A percentile compares a stretch with the other conserved stretches of the same genome.
phyloP scores from a whole-genome alignment of 1,140 invertebrate genomes.

The Atta texana region DNA sequence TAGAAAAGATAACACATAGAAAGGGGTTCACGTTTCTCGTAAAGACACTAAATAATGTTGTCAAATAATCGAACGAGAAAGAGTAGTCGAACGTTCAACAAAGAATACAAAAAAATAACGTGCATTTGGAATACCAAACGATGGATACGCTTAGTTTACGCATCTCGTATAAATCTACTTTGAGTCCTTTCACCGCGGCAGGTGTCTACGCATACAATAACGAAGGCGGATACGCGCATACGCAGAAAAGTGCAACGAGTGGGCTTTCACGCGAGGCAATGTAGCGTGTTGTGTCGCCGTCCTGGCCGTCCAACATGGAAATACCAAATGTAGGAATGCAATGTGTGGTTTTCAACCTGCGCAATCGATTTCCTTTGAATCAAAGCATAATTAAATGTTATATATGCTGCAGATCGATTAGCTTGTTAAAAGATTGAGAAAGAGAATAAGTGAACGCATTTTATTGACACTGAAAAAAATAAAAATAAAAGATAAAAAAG shows the following conservation, averaged over 20 bases:
- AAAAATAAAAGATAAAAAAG: neutral
- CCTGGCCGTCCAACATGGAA: constrained; percentile 19
- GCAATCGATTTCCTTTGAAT: neutral
- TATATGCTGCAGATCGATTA: neutral
- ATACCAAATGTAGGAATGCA: constrained; percentile 38
- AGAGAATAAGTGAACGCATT: neutral
- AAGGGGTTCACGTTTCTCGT: neutral
- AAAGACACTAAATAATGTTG: neutral
- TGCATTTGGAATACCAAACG: neutral
- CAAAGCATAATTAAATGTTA: neutral
- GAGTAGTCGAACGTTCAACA: neutral
- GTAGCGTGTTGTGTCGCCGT: constrained; percentile 45
- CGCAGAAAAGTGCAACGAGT: constrained; percentile 34
- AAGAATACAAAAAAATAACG: neutral
- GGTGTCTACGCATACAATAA: constrained; percentile 69
- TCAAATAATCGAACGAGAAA: neutral
- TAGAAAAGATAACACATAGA: neutral
- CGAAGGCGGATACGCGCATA: constrained; percentile 47
- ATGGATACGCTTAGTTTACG: constrained; percentile 33
- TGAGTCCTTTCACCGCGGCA: constrained; percentile 76
- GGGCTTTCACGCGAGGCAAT: constrained; percentile 31
- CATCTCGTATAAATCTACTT: constrained; percentile 12
- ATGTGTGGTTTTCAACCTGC: constrained; percentile 13
- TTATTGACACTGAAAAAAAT: neutral
- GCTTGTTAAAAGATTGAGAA: neutral